Evolutionary conservation across 1,140 invertebrate species (phyloP), one percentile per base, ranked within the genome.

Genomic region (Ooceraea biroi): DNA sequence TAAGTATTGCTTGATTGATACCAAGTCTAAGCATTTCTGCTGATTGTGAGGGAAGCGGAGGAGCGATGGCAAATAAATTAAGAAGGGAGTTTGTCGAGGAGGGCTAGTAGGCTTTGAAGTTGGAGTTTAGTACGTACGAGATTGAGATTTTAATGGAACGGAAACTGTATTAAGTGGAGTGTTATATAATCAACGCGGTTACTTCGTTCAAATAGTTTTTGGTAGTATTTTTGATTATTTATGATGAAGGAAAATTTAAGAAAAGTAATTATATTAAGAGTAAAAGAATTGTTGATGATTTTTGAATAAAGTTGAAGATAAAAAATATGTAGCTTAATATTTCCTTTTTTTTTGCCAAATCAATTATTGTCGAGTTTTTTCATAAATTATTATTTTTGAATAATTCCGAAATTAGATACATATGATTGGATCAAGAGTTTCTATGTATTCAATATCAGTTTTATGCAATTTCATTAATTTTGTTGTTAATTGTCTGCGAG

Each of bases 361-460:
- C 22, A 36, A 17, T n/a, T 11, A n/a, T 19, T 63, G 5, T 63
- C 17, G 19, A 3, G 27, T 25, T 52, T 25, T 52, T 22, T 36
- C 27, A 4, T 50, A 8, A 25, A 5, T 78, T n/a, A 27, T 14
- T 57, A 22, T 68, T 68, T 10, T 44, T 27, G 17, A 57, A 55
- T 27, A 68, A 66, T 22, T 5, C 8, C 14, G 10, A 66, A 65
- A 44, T 68, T 78, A 27, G 12, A 8, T 36, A 36, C 7, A 2
- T 36, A 63, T 36, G 48, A 12, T 63, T 44, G 30, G 14, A 11
- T 46, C 5, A 27, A 27, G 55, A 46, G 11, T 25, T 65, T 44
- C 11, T 41, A 19, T n/a, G 3, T 4, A 71, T 63, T 61, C 44
- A 50, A 63, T 83, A 80, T 50, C 12, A 80, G 36, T 55, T 78